These are phyloP conservation scores for Ganaspis brasiliensis DNA, from an alignment of 2,888 invertebrate species.

Conservation along the genomic window DNA sequence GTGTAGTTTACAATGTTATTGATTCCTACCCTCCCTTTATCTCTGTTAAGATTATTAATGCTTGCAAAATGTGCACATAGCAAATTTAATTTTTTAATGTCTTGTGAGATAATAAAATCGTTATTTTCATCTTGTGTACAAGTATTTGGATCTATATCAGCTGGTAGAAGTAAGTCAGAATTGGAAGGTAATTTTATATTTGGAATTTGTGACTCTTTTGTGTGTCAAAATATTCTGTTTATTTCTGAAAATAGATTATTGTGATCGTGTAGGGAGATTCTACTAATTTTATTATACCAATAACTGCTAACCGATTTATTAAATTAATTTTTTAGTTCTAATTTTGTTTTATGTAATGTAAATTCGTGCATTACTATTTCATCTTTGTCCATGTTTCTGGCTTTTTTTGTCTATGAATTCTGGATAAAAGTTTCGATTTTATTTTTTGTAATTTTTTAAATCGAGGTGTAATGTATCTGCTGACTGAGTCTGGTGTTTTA, in stretches of 20 bases:
- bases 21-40: background rate
- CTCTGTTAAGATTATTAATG: background rate
- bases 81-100: background rate
- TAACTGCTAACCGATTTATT: conserved; percentile 34
- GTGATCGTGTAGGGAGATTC: conserved; percentile 24
- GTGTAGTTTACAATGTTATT: background rate
- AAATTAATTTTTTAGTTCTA: conserved; percentile 2
- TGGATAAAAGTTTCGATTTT: conserved; percentile 13
- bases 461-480: background rate
- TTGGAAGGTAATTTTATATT: background rate
- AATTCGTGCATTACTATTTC: conserved; percentile 15
- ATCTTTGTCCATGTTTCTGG: background rate
- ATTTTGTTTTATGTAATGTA: conserved; percentile 33
- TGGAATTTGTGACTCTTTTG: background rate
- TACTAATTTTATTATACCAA: conserved; percentile 40
- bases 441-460: conserved; percentile 26
- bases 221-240: background rate
- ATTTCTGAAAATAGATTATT: conserved; percentile 38
- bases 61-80: background rate
- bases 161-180: background rate
- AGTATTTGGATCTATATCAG: background rate
- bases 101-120: background rate
- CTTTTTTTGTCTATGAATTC: background rate
- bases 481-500: background rate
- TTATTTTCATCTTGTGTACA: background rate